Base-by-base conservation (phyloP, 64 coral and sea anemone species). In the Porites australiensis region DNA sequence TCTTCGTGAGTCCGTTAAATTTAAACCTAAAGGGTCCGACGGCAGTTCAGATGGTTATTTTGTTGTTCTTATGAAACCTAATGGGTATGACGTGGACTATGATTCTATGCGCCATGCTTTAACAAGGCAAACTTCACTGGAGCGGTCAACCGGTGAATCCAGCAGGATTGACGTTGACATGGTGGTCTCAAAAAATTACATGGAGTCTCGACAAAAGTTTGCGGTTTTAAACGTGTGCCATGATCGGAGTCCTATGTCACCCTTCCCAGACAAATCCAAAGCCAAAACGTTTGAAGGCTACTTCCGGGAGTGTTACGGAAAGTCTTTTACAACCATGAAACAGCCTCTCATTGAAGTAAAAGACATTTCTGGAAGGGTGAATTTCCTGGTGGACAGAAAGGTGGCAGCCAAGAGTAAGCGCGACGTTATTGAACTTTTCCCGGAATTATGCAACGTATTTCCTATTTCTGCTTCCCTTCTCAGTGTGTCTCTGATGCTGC, bases 371-470 rank as follows among this genome's bases (percentile, higher is more conserved):
- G 64, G 58, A 18, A 84, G 91, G 27, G 68, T 96, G 5, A 96
- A 78, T 67, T 96, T 96, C 15, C 85, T 96, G 43, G 77, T 89
- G 23, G 50, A 96, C 91, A 63, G 95, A 61, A 93, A 96, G 86
- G 23, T 16, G 20, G 8, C 14, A 91, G 75, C 64, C 72, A 79
- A 72, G 73, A 77, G n/a, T 72, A 94, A 77, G 86, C 23, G 43
- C 37, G 70, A 89, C 19, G 82, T 66, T 71, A 94, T 90, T 90
- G 45, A 55, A 44, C 87, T 98, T 19, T 88, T 98, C 65, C 97
- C 94, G 3, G 97, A 98, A 37, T 58, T 93, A 49, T 98, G 94
- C 57, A 8, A 60, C 59, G 58, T 79, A 43, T 50, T 44, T 12
- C 71, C 86, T 18, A 18, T 92, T 43, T 70, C 85, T 10, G 87